These are phyloP conservation scores for Pseudomyrmex concolor DNA, from an alignment of 1,140 invertebrate species.

Conservation along the genomic window DNA sequence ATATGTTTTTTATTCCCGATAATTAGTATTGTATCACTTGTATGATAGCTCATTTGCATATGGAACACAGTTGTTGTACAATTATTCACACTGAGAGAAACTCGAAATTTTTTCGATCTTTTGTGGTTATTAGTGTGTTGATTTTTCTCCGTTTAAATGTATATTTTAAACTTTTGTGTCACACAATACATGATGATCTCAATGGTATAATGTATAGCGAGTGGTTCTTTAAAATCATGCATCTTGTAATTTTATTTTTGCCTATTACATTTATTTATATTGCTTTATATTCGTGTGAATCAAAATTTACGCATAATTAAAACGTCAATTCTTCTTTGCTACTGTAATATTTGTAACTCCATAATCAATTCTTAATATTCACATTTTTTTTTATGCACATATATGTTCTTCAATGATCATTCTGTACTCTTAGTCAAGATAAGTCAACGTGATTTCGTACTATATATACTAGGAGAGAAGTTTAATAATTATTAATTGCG, in stretches of 20 bases:
- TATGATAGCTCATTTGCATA: constrained; percentile 30
- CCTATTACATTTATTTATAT: background rate
- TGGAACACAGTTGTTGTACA: constrained; percentile 44
- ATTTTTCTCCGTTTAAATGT: background rate
- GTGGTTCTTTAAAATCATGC: constrained; percentile 43
- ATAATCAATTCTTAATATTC: constrained; percentile 7
- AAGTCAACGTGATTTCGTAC: constrained; percentile 64
- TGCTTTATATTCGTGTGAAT: constrained; percentile 8
- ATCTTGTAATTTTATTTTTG: background rate
- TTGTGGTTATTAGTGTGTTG: background rate
- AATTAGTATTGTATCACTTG: constrained; percentile 38
- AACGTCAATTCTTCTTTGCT: background rate
- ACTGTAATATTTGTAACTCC: background rate
- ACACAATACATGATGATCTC: constrained; percentile 51
- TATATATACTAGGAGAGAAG: constrained; percentile 51
- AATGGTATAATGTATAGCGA: constrained; percentile 32
- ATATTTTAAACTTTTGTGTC: constrained; percentile 61
- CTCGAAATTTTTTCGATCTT: background rate
- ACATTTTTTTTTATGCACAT: background rate
- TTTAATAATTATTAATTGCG: constrained; percentile 33
- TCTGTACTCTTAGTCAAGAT: constrained; percentile 50
- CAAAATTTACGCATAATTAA: constrained; percentile 5
- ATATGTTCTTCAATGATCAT: constrained; percentile 40
- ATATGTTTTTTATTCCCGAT: background rate
- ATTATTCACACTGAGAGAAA: constrained; percentile 34